Conservation (phyloP, 2,888 invertebrate genomes). For the Drosophila neutralis region DNA sequence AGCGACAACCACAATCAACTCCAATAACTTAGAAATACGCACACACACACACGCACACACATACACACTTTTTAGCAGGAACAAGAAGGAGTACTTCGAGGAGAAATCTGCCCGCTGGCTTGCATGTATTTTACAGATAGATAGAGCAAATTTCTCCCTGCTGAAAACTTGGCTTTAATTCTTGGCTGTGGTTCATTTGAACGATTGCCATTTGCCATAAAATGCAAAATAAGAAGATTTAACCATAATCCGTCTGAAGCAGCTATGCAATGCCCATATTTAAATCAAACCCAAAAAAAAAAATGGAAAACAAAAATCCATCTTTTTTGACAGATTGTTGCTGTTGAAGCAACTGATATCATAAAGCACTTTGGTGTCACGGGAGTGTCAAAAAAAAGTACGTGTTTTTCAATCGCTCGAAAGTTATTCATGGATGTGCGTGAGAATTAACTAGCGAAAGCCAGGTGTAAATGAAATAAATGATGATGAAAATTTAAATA, state of each 20-base stretch:
- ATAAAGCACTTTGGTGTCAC: background rate
- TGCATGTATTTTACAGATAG: constrained; percentile 38
- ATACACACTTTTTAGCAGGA: background rate
- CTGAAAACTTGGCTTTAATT: constrained; percentile 14
- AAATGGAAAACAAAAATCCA: background rate
- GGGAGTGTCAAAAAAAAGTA: background rate
- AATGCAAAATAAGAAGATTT: background rate
- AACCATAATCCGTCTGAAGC: background rate
- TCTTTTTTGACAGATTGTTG: background rate
- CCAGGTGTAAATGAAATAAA: constrained; percentile 7
- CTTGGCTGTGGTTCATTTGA: constrained; percentile 2
- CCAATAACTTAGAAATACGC: constrained; percentile 50
- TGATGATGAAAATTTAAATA: background rate
- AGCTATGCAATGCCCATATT: background rate
- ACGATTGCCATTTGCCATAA: background rate
- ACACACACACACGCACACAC: background rate
- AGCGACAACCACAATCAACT: constrained; percentile 60
- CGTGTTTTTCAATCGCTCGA: background rate
- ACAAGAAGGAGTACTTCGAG: background rate
- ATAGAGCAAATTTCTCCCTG: constrained; percentile 2
- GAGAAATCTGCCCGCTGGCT: constrained; percentile 36
- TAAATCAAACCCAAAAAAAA: background rate
- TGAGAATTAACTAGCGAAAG: background rate
- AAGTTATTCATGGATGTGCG: background rate
- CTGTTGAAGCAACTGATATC: background rate